phyloP scores from a whole-genome alignment of 2,113 vertebrate genomes.

The Siniperca knerii region DNA sequence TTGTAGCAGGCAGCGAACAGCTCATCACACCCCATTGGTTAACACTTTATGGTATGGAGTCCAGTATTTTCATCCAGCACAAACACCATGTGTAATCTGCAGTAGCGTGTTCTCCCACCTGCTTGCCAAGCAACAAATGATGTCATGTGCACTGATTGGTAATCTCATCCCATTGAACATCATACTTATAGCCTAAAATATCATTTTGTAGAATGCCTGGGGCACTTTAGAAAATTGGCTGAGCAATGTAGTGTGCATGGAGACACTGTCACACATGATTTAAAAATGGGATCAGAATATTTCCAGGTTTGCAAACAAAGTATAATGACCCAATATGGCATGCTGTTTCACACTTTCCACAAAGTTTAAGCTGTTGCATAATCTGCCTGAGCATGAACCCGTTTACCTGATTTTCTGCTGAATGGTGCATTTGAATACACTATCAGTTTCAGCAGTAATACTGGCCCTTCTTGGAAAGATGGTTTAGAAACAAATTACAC shows the following conservation, averaged over 20 bases:
- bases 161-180: slow-evolving; percentile 11
- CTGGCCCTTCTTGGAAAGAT: neutral
- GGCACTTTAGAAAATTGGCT: neutral
- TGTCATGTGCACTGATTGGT: neutral
- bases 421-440: neutral
- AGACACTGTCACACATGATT: neutral
- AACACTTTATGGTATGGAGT: neutral
- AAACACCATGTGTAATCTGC: slow-evolving; percentile 3
- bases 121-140: neutral
- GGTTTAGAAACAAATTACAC: neutral
- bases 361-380: neutral
- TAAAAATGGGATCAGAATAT: neutral
- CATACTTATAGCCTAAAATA: neutral
- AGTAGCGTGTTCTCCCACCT: neutral
- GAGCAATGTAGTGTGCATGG: neutral
- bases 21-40: neutral
- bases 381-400: neutral
- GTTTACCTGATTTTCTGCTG: neutral
- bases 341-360: neutral
- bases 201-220: neutral
- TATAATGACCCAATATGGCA: neutral
- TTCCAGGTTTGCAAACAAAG: slow-evolving; percentile 1
- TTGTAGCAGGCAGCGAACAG: neutral
- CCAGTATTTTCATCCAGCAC: slow-evolving; percentile 11
- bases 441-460: neutral